Conservation (phyloP, 2,797 vertebrate genomes). For the Danio aesculapii region DNA sequence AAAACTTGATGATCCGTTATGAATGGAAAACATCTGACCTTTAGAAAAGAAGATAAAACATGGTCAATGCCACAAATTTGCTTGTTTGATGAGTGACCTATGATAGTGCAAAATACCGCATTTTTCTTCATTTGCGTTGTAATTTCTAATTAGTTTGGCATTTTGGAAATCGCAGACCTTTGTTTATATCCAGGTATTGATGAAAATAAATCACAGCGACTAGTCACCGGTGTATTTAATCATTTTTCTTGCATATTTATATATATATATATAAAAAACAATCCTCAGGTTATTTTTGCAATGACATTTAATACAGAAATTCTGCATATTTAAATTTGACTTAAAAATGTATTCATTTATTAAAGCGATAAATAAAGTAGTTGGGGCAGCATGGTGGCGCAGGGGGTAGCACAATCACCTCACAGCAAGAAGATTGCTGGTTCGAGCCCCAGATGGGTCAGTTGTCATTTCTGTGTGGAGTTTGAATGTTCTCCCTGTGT, state of each 20-base stretch:
- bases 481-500: too few relatives aligned
- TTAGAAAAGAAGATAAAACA: neutral
- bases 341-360: too few relatives aligned
- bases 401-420: too few relatives aligned
- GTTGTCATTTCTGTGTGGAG: too few relatives aligned
- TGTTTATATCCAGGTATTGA: neutral
- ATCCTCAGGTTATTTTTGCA: too few relatives aligned
- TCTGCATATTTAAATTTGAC: too few relatives aligned
- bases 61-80: neutral
- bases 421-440: too few relatives aligned
- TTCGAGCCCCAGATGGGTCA: too few relatives aligned
- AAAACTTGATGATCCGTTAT: neutral
- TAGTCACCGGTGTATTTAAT: neutral
- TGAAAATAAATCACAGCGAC: neutral
- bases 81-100: constrained; percentile 1
- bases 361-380: too few relatives aligned
- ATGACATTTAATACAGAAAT: too few relatives aligned
- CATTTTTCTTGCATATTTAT: neutral
- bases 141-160: neutral
- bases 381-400: too few relatives aligned
- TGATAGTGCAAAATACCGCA: neutral
- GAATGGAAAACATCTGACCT: constrained; percentile 13
- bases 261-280: too few relatives aligned
- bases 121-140: neutral
- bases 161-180: neutral